Conservation (phyloP, 2,888 invertebrate genomes). For the Tetheella fluctuosa region DNA sequence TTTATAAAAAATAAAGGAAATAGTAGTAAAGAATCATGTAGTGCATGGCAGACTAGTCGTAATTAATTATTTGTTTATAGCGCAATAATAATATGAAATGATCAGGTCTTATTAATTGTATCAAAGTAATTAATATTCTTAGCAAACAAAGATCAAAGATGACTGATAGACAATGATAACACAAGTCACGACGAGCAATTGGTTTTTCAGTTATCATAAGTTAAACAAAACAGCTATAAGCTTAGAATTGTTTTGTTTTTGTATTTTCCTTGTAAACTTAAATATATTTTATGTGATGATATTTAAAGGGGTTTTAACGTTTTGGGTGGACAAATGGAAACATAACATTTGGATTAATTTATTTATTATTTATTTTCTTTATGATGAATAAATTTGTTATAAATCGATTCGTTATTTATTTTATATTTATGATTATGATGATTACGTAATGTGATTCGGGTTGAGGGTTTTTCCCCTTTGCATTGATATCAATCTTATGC, state of each 20-base stretch:
- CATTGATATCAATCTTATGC: neutral
- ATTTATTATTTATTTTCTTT: too few relatives aligned
- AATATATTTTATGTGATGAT: too few relatives aligned
- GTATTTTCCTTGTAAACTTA: neutral
- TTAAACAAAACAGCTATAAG: too few relatives aligned
- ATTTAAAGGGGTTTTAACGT: too few relatives aligned
- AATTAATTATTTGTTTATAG: neutral
- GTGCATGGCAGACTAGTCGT: neutral
- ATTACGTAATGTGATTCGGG: too few relatives aligned
- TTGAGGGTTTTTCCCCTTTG: neutral
- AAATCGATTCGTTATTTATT: neutral
- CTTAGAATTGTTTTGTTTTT: neutral
- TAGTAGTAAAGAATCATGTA: neutral
- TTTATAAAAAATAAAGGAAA: too few relatives aligned
- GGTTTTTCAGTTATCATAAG: neutral
- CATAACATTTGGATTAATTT: too few relatives aligned
- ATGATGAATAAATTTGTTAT: neutral
- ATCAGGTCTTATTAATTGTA: neutral
- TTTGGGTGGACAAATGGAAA: too few relatives aligned
- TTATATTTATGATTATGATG: neutral
- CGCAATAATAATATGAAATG: neutral
- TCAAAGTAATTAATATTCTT: neutral
- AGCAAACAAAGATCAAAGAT: constrained; percentile 16
- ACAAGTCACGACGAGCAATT: neutral
- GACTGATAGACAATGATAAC: constrained; percentile 1